These are phyloP conservation scores for Drosophila ficusphila DNA, from an alignment of 1,140 invertebrate species.

Conservation along the genomic window DNA sequence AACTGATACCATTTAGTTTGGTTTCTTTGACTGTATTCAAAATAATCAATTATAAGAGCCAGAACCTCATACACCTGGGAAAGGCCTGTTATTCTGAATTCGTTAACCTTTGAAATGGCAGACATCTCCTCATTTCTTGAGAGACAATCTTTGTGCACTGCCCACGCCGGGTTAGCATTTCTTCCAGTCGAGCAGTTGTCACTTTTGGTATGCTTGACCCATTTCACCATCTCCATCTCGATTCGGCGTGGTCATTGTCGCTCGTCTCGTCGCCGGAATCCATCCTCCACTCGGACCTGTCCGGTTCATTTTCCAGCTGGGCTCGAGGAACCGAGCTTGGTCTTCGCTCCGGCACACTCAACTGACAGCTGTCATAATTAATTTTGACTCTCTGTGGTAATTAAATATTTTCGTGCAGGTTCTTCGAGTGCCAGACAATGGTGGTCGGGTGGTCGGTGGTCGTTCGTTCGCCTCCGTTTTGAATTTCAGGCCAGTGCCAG, in stretches of 20 bases:
- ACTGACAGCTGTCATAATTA: constrained; percentile 81
- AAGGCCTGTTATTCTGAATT: background rate
- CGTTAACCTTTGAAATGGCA: background rate
- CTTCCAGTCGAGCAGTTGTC: constrained; percentile 57
- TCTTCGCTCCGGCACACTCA: constrained; percentile 60
- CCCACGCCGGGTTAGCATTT: constrained; percentile 26
- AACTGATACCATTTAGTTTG: no score
- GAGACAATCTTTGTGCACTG: background rate
- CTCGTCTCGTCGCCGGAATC: constrained; percentile 24
- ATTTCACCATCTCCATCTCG: constrained; percentile 68
- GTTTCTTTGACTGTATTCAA: no score
- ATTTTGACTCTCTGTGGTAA: constrained; percentile 75
- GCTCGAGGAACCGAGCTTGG: constrained; percentile 16
- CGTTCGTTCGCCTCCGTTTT: constrained; percentile 36
- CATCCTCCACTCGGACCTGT: constrained; percentile 24
- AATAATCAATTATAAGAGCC: background rate
- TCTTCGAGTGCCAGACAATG: constrained; percentile 50
- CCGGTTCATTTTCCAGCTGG: constrained; percentile 28
- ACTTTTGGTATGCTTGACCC: constrained; percentile 75
- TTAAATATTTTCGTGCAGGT: constrained; percentile 76
- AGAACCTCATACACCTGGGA: background rate
- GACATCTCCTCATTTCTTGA: background rate
- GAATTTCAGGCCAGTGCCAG: constrained; percentile 69
- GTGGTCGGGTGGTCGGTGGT: constrained; percentile 30
- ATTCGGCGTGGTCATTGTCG: constrained; percentile 52